phyloP scores from a whole-genome alignment of 2,888 invertebrate species.

The Alsophila aescularia region DNA sequence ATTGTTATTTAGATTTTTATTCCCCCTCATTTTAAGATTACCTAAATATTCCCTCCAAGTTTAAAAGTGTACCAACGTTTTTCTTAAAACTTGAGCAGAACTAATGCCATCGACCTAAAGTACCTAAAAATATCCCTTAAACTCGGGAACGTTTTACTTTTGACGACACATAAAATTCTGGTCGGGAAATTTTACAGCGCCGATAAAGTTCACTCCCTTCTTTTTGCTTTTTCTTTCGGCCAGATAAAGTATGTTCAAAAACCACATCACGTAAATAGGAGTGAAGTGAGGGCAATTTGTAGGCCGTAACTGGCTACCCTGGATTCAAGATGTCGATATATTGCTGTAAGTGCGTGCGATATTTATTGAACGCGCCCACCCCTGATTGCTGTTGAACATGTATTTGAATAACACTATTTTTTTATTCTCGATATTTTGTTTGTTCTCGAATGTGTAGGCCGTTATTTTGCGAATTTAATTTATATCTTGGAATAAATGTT shows the following conservation, averaged over 20 bases:
- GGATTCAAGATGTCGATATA: slow-evolving; percentile 56
- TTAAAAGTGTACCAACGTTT: slow-evolving; percentile 8
- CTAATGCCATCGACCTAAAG: slow-evolving; percentile 15
- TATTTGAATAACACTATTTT: slow-evolving; percentile 10
- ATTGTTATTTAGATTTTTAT: no score
- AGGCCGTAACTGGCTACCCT: slow-evolving; percentile 56
- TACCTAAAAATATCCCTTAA: slow-evolving; percentile 24
- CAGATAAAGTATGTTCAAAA: slow-evolving; percentile 44
- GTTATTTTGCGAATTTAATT: no score
- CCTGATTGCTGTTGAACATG: slow-evolving; percentile 36
- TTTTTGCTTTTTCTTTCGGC: slow-evolving; percentile 13
- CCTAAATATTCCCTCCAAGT: slow-evolving; percentile 2
- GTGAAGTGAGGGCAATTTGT: slow-evolving; percentile 66
- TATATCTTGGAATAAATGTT: no score
- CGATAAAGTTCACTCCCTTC: slow-evolving; percentile 18
- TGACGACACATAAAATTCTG: slow-evolving; percentile 40
- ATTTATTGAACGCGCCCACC: slow-evolving; percentile 44
- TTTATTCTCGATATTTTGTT: neutral
- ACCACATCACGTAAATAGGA: slow-evolving; percentile 63
- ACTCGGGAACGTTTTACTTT: slow-evolving; percentile 21
- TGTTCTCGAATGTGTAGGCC: no score
- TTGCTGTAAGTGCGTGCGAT: slow-evolving; percentile 51
- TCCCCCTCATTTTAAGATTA: neutral
- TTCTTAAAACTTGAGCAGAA: slow-evolving; percentile 12
- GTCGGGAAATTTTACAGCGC: slow-evolving; percentile 35